These are phyloP conservation scores for Ptilorrhoa leucosticta DNA, from an alignment of 2,113 vertebrate genomes.

Conservation along the genomic window DNA sequence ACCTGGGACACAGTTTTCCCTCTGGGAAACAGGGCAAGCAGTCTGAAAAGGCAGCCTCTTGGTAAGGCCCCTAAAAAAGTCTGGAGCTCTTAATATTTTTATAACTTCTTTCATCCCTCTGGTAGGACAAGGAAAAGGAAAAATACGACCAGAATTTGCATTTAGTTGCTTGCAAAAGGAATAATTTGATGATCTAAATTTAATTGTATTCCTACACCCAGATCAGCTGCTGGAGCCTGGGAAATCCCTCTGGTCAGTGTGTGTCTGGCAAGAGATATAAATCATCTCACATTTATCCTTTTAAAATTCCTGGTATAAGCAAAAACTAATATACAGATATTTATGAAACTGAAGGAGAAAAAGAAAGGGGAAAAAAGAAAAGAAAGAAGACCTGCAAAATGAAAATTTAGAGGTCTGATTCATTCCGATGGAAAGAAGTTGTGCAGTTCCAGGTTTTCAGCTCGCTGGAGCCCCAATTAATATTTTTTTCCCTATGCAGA, in stretches of 20 bases:
- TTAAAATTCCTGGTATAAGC: background rate
- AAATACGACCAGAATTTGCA: fast-evolving
- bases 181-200: background rate
- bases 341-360: background rate
- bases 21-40: background rate
- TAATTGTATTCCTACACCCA: background rate
- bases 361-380: background rate
- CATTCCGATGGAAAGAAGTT: background rate
- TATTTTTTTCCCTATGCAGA: background rate
- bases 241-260: background rate
- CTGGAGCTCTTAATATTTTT: background rate
- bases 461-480: background rate
- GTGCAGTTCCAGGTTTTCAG: background rate
- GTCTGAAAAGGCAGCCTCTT: background rate
- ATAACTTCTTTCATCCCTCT: background rate
- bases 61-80: background rate
- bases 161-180: background rate
- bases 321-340: background rate
- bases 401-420: background rate
- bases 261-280: background rate
- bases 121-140: background rate
- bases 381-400: background rate
- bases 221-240: background rate
- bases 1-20: background rate
- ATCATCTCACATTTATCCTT: background rate